Base-by-base conservation (phyloP, 2,797 vertebrate genomes). In the Orestias chungarensis region DNA sequence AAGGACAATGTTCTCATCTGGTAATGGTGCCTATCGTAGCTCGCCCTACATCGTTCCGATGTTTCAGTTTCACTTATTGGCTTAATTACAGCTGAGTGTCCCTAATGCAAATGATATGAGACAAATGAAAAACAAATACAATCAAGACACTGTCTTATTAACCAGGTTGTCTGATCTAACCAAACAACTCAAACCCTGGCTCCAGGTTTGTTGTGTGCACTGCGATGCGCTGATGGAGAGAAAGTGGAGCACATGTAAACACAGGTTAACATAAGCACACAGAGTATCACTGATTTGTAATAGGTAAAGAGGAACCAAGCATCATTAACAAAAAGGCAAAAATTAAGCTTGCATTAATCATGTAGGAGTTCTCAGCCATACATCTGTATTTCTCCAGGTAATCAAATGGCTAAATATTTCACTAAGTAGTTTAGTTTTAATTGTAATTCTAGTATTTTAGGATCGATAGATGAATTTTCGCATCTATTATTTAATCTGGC, bases 41-140 rank as follows among this genome's bases (percentile, higher is more conserved):
- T 90, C 82, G 64, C 87, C 87, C 85, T n/a, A n/a, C 83, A 78
- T 78, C 87, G 91, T 88, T 92, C 84, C 80, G 86, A 89, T 76
- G 81, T 87, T 87, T 92, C 83, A 89, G 74, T 93, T 89, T 85
- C 87, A 93, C 87, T 91, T 91, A 88, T 85, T 82, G 82, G 84
- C 88, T 92, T 93, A 93, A 93, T 94, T 93, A 92, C 85, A 47
- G 75, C 83, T 70, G 84, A 89, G 83, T 81, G 25, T 89, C 88
- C 90, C 88, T 80, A 89, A 92, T 86, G 82, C 83, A 87, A 91
- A 91, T 74, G 76, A 88, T 78, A 86, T 83, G 84, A 91, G 82
- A 92, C 86, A 91, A 91, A 91, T 90, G 88, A 89, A 93, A 93
- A 92, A 90, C 87, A 92, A 93, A 93, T 91, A 91, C 88, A 92